Evolutionary conservation across 2,113 vertebrate genomes (phyloP).

Genomic region (Campylorhamphus procurvoides): DNA sequence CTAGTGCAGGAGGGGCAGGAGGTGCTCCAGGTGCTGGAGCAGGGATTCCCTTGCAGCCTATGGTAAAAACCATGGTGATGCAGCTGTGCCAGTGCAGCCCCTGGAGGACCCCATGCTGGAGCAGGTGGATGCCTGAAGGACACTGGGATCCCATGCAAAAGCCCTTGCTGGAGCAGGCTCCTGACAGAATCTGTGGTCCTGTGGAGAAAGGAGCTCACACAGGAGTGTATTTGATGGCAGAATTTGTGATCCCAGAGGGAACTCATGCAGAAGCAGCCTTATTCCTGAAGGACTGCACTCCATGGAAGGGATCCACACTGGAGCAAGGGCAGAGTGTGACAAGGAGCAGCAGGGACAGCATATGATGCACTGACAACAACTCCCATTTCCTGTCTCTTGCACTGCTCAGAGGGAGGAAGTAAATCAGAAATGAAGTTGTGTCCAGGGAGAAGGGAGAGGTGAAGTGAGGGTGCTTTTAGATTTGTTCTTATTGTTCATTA

Average conservation of each 20-base stretch:
- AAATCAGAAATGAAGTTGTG: not conserved
- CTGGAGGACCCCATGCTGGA: accelerated
- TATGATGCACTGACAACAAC: not conserved
- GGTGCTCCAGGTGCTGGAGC: accelerated
- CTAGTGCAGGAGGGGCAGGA: not conserved
- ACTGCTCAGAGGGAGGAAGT: accelerated
- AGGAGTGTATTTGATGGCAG: not conserved
- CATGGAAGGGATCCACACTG: accelerated
- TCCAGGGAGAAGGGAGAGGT: not conserved
- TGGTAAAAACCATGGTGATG: not conserved
- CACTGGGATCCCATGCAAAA: not conserved
- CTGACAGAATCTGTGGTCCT: not conserved
- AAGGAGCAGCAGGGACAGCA: accelerated
- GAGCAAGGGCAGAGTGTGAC: accelerated
- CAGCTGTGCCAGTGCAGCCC: not conserved
- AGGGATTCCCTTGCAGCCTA: accelerated
- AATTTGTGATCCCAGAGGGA: not conserved
- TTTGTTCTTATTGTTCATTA: not conserved
- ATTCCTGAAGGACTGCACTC: not conserved
- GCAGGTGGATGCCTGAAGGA: not conserved
- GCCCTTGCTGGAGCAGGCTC: not conserved
- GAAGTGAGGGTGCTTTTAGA: not conserved
- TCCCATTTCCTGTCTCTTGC: accelerated
- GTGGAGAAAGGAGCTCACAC: not conserved
- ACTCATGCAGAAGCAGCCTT: not conserved